Conservation (phyloP, 1,140 invertebrate species). For the Drosophila yakuba region DNA sequence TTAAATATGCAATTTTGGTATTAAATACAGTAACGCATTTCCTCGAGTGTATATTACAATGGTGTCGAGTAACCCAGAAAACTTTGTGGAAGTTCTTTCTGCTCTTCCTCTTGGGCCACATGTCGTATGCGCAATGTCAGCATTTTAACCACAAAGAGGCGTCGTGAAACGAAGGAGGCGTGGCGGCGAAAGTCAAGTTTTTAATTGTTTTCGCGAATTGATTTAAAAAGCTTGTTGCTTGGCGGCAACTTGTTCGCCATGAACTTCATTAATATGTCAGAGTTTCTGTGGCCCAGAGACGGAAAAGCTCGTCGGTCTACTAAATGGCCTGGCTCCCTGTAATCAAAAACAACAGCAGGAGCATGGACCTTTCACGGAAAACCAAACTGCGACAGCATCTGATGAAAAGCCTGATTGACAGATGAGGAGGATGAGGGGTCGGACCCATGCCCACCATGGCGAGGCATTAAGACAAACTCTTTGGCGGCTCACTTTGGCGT, state of each 20-base stretch:
- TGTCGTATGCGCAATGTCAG: constrained; percentile 59
- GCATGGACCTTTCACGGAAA: constrained; percentile 14
- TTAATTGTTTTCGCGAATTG: constrained; percentile 77
- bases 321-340: constrained; percentile 59
- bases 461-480: constrained; percentile 49
- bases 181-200: constrained; percentile 63
- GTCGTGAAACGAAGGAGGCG: constrained; percentile 1
- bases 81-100: constrained; percentile 31
- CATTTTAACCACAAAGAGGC: constrained; percentile 9
- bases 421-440: neutral
- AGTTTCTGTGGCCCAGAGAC: constrained; percentile 20
- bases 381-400: constrained; percentile 41
- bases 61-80: constrained; percentile 10
- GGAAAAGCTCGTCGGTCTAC: constrained; percentile 15
- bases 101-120: constrained; percentile 37
- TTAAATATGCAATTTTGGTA: no score
- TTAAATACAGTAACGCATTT: neutral
- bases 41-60: constrained; percentile 9
- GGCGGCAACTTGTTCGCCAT: constrained; percentile 47
- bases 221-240: constrained; percentile 66
- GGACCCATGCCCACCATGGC: constrained; percentile 1
- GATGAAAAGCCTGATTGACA: constrained; percentile 56
- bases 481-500: constrained; percentile 47
- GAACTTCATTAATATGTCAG: constrained; percentile 75
- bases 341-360: constrained; percentile 49